These are phyloP conservation scores for Branchipolynoe longqiensis DNA, from an alignment of 2,888 invertebrate species.

Conservation along the genomic window DNA sequence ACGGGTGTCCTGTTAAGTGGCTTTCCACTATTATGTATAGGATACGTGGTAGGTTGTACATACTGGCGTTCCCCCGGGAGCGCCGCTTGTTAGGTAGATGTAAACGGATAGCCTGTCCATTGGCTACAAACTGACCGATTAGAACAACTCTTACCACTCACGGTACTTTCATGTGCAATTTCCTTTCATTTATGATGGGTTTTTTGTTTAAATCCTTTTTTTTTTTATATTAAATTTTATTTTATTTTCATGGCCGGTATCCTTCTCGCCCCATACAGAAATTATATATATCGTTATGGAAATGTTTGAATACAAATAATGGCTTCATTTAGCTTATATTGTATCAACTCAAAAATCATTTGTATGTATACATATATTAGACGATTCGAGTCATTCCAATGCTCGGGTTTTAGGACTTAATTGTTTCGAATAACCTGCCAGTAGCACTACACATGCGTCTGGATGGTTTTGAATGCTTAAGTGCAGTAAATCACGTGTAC, in stretches of 20 bases:
- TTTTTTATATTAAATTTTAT: background rate
- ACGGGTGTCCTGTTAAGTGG: too few relatives aligned
- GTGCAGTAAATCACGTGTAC: background rate
- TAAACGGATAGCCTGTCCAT: constrained; percentile 17
- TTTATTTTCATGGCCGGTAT: background rate
- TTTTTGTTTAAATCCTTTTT: background rate
- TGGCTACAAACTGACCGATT: background rate
- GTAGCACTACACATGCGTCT: background rate
- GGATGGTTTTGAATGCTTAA: background rate
- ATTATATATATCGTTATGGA: constrained; percentile 24
- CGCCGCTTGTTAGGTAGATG: constrained; percentile 6
- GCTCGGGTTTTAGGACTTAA: constrained; percentile 12
- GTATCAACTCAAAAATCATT: background rate
- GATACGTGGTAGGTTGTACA: constrained; percentile 38
- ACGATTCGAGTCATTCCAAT: constrained; percentile 37
- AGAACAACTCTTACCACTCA: background rate
- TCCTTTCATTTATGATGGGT: background rate
- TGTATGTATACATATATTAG: constrained; percentile 18
- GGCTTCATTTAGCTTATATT: constrained; percentile 24
- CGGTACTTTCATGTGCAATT: constrained; percentile 33
- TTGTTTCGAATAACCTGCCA: background rate
- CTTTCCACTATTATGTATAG: constrained; percentile 48
- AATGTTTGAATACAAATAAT: constrained; percentile 30
- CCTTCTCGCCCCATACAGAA: background rate
- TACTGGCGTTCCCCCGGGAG: background rate